Percentiles rank a stretch among this genome's conserved stretches.
phyloP scores from a whole-genome alignment of 2,888 invertebrate species.

The Ctenicera cuprea region DNA sequence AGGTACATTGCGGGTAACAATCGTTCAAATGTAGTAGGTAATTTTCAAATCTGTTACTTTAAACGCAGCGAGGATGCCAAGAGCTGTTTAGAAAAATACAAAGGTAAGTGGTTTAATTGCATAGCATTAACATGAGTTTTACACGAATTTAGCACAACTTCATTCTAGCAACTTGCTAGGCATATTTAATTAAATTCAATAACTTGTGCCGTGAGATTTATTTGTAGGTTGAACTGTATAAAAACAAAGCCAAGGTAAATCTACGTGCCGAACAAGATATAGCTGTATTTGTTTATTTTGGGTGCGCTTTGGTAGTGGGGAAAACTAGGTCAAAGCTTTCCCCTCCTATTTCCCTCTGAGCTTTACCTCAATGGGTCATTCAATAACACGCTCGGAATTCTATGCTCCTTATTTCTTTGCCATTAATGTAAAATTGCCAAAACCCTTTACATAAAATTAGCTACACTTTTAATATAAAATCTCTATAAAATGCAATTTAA shows the following conservation, averaged over 20 bases:
- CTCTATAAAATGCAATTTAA: background rate
- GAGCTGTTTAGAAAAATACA: too few species aligned
- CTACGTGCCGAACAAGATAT: constrained; percentile 49
- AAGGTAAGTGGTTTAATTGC: too few species aligned
- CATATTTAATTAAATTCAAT: background rate
- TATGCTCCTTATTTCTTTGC: constrained; percentile 44
- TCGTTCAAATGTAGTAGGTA: too few species aligned
- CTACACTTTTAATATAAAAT: background rate
- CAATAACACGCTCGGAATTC: constrained; percentile 55
- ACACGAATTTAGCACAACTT: too few species aligned
- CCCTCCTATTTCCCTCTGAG: constrained; percentile 55
- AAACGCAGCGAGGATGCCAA: too few species aligned
- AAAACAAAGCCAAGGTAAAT: constrained; percentile 48
- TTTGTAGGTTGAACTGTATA: constrained; percentile 35
- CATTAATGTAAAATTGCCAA: constrained; percentile 39
- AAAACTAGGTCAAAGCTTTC: constrained; percentile 60
- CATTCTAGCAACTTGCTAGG: background rate
- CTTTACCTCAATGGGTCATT: constrained; percentile 62
- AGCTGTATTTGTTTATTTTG: constrained; percentile 58
- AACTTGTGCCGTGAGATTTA: constrained; percentile 2
- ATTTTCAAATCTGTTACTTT: too few species aligned
- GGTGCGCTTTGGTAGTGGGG: constrained; percentile 51
- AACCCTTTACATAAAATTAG: constrained; percentile 10
- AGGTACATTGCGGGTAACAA: too few species aligned
- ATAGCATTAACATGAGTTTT: too few species aligned